Evolutionary conservation across 2,888 invertebrate genomes (phyloP), one percentile per base, ranked within the genome.

Genomic region (Hartigia nigra): DNA sequence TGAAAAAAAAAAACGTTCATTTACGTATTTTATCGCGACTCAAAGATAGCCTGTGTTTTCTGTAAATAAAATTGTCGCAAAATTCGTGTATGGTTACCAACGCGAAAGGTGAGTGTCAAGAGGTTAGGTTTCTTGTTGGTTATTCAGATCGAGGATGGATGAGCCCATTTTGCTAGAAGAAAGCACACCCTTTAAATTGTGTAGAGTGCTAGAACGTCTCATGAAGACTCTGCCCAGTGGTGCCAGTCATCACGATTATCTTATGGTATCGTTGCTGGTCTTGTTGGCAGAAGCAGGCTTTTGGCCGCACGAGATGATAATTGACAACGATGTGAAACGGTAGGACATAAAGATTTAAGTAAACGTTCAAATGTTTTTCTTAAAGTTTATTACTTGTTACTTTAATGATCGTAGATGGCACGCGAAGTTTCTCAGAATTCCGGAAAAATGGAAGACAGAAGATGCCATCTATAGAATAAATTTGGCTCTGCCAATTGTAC

Each of bases 251-350:
- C 88, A 88, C 76, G 90, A 91, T 80, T 84, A 88, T 80, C 69
- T 91, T 1, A 83, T 90, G 79, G 88, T 87, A 12, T 80, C 90
- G 70, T 79, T 87, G 35, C 87, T 89, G 72, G 85, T 89, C 39
- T 69, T 91, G 2, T 84, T 89, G 82, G 80, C 83, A 23, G 91
- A 91, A 77, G 84, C 80, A 31, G 88, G 87, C 55, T 91, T 90
- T 82, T 78, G 39, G 39, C 39, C 39, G 9, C 1, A 55, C 39
- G 39, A 55, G 23, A 55, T 55, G 39, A 23, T 23, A 55, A 23
- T 55, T 2, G 39, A 55, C 23, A 55, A 23, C 2, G 23, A 14
- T 55, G 39, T 55, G 1, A 55, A 55, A 55, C 39, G 39, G 39
- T 55, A 55, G 14, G 9, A 5, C 39, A 39, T 5, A 39, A 39